Evolutionary conservation across 1,140 invertebrate genomes (phyloP), one percentile per base, ranked within the genome.

Genomic region (Hyphantria cunea): DNA sequence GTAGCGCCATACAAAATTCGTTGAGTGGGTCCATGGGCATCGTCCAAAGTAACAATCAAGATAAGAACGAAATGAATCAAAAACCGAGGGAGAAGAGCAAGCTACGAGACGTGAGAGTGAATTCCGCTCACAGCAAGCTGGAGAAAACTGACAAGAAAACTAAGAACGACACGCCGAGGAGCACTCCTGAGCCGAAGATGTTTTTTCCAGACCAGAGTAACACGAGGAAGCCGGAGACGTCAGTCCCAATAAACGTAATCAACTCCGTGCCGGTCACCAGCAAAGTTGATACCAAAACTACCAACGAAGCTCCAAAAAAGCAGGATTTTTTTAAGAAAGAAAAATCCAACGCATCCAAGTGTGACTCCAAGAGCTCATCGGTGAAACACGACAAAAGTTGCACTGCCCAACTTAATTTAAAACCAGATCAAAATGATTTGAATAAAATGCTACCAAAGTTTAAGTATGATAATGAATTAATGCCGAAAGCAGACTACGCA

Each of bases 401-500:
- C 39, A 58, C 84, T 0, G 58, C 77, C 0, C 87, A 90, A 37
- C 59, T 81, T 0, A 82, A 76, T 59, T 47, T 83, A 6, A 92
- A 91, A 64, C 53, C 74, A 5, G 89, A 92, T 45, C 89, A 90
- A 51, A 85, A 76, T 48, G 91, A 92, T 56, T 49, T 90, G 2
- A 91, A 91, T 63, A 92, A 92, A 74, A 88, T 92, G 71, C 51
- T 92, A 31, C 85, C 92, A 0, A 93, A 93, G 71, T 92, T 93
- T 37, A 91, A 91, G 49, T 91, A 91, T 59, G 91, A 93, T 44
- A 91, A 89, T 56, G 92, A 93, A 53, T 60, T 93, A 9, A 73
- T 92, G 4, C 88, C 91, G 0, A 92, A 92, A 72, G 76, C 90
- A 0, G 91, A 92, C 50, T 92, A 91, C 64, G 82, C 91, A 0